phyloP scores from a whole-genome alignment of 2,888 invertebrate genomes.

The Nebria brevicollis region DNA sequence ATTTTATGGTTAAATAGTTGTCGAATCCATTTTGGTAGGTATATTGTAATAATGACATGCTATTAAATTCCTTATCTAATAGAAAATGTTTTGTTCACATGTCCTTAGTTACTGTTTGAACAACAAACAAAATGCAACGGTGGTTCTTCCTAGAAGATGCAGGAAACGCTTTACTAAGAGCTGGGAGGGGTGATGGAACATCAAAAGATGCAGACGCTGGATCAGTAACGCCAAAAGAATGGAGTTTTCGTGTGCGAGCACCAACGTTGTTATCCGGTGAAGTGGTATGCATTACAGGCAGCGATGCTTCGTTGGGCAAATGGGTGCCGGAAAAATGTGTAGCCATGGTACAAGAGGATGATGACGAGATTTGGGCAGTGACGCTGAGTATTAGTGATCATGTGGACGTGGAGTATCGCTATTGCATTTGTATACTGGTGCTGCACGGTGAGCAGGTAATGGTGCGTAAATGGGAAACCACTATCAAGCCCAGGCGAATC shows the following conservation, averaged over 20 bases:
- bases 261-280: slow-evolving; percentile 69
- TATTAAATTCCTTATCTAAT: slow-evolving; percentile 3
- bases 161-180: slow-evolving; percentile 62
- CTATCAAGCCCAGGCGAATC: slow-evolving; percentile 74
- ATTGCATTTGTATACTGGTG: slow-evolving; percentile 76
- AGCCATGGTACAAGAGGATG: slow-evolving; percentile 64
- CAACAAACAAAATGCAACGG: slow-evolving; percentile 66
- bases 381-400: slow-evolving; percentile 74
- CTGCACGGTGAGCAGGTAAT: slow-evolving; percentile 70
- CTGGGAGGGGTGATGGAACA: slow-evolving; percentile 36
- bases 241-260: slow-evolving; percentile 68
- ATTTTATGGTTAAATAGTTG: not conserved
- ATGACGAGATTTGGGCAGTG: slow-evolving; percentile 71
- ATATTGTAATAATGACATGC: not conserved
- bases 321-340: slow-evolving; percentile 75
- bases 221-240: slow-evolving; percentile 55
- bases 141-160: slow-evolving; percentile 73
- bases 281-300: slow-evolving; percentile 77
- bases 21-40: slow-evolving; percentile 6
- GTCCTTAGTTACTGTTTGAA: not conserved
- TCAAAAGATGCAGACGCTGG: slow-evolving; percentile 34
- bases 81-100: slow-evolving; percentile 8
- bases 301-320: slow-evolving; percentile 73
- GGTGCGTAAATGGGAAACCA: slow-evolving; percentile 85
- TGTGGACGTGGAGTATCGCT: slow-evolving; percentile 77